phyloP scores from a whole-genome alignment of 2,113 vertebrate species.

The Nyctereutes procyonoides region DNA sequence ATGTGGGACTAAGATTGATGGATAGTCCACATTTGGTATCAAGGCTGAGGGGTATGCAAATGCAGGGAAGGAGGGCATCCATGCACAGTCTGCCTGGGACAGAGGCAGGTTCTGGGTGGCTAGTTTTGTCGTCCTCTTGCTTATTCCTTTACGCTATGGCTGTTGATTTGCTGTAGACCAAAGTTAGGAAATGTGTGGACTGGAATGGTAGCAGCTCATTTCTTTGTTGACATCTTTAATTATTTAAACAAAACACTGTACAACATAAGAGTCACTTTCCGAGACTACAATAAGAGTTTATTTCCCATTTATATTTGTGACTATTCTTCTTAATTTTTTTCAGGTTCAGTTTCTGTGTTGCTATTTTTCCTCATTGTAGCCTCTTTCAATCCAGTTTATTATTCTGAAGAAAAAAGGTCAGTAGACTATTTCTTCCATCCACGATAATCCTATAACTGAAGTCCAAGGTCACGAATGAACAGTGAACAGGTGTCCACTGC shows the following conservation, averaged over 20 bases:
- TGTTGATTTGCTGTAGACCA: not conserved
- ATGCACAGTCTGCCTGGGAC: not conserved
- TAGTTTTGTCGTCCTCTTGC: not conserved
- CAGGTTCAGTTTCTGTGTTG: not conserved
- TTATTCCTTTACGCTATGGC: not conserved
- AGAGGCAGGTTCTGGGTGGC: not conserved
- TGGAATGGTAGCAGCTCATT: conserved; percentile 28
- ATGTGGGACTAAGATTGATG: conserved; percentile 69
- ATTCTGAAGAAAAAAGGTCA: not conserved
- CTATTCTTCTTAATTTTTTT: not conserved
- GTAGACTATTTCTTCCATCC: not conserved
- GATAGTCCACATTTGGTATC: conserved; percentile 17
- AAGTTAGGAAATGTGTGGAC: not conserved
- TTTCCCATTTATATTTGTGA: conserved; percentile 49
- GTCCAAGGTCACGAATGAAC: not conserved
- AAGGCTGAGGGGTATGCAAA: not conserved
- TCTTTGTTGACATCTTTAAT: conserved; percentile 60
- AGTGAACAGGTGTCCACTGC: not conserved
- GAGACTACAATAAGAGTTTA: not conserved
- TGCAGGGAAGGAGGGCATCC: not conserved
- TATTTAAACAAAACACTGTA: conserved; percentile 24
- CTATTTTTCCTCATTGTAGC: not conserved
- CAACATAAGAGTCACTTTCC: conserved; percentile 3
- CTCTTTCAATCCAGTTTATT: not conserved
- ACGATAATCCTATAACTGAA: not conserved